Base-by-base conservation (phyloP, 1,140 invertebrate species). In the Anoplophora glabripennis region DNA sequence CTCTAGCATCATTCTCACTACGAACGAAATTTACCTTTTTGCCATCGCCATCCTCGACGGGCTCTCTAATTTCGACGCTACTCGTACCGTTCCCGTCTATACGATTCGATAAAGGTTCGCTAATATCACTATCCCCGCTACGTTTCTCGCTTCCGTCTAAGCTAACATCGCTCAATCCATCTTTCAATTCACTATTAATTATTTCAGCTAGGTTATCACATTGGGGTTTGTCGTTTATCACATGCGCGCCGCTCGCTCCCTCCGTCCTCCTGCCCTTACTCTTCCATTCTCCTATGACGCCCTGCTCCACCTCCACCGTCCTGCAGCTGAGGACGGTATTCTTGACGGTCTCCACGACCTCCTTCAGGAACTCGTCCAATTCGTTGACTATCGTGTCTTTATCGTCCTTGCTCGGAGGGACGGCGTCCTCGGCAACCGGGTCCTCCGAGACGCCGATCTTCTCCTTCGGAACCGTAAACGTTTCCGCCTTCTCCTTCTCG, bases 331-430 rank as follows among this genome's bases (percentile, higher is more conserved):
- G 44, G 9, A 64, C 53, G 1, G 62, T 58, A 40, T 64, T 64
- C 40, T 64, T 64, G 10, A 64, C 62, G 5, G 62, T 60, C 48
- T 64, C 62, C 1, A 64, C 62, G 17, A 64, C 57, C 41, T 64
- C 62, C 36, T 60, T 59, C 18, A 64, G 56, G 21, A 60, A 53
- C 36, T 64, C 58, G 17, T 61, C 62, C 7, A 41, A 40, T 21
- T 55, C 21, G 21, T 28, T 28, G 21, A 28, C 21, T 28, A 28
- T 28, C 21, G 21, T 28, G 21, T 28, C 21, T 28, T 28, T 28
- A 5, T 28, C 21, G 21, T 28, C 21, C 3, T 28, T 5, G 21
- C 5, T 28, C 21, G 21, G 5, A 28, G 21, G 5, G 21, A 28
- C 5, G 21, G 21, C 21, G 5, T 28, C 5, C 21, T 2, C 21